Percentiles rank a stretch among this genome's conserved stretches.
These are phyloP conservation scores for Cephalotes varians DNA, from an alignment of 2,888 invertebrate genomes.

Conservation along the genomic window DNA sequence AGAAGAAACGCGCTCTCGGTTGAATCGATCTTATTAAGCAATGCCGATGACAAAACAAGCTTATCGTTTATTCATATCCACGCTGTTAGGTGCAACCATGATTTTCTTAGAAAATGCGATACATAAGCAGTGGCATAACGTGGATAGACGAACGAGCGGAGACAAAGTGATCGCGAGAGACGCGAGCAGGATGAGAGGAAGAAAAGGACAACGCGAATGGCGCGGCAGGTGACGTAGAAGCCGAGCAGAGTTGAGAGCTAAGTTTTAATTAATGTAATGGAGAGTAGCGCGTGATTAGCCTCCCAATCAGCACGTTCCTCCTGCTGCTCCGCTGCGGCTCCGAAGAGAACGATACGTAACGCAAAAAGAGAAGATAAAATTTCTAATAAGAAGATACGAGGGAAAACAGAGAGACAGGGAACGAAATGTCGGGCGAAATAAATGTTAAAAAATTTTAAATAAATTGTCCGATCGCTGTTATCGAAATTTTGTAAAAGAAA, in stretches of 20 bases:
- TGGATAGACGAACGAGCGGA: constrained; percentile 17
- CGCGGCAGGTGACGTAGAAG: constrained; percentile 61
- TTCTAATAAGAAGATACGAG: constrained; percentile 21
- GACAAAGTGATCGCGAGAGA: constrained; percentile 39
- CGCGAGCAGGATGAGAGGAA: constrained; percentile 25
- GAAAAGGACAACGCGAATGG: constrained; percentile 45
- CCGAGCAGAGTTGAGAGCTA: constrained; percentile 77
- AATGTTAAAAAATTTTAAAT: neutral
- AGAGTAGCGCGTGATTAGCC: constrained; percentile 83
- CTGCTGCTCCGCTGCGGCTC: constrained; percentile 55
- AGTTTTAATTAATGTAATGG: constrained; percentile 85
- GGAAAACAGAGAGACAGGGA: neutral
- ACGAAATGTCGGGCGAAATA: neutral
- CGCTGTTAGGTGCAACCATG: constrained; percentile 13
- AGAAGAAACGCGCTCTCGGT: neutral
- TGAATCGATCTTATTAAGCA: constrained; percentile 2
- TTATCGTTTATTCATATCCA: constrained; percentile 34
- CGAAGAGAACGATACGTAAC: constrained; percentile 22
- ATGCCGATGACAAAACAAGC: neutral
- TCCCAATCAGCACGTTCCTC: constrained; percentile 76
- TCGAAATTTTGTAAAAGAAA: neutral
- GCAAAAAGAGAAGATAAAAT: constrained; percentile 16
- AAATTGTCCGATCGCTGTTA: neutral
- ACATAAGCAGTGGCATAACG: constrained; percentile 17
- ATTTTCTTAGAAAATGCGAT: constrained; percentile 30